Evolutionary conservation across 2,888 invertebrate genomes (phyloP), one percentile per base, ranked within the genome.

Genomic region (Ormyrus rosae): DNA sequence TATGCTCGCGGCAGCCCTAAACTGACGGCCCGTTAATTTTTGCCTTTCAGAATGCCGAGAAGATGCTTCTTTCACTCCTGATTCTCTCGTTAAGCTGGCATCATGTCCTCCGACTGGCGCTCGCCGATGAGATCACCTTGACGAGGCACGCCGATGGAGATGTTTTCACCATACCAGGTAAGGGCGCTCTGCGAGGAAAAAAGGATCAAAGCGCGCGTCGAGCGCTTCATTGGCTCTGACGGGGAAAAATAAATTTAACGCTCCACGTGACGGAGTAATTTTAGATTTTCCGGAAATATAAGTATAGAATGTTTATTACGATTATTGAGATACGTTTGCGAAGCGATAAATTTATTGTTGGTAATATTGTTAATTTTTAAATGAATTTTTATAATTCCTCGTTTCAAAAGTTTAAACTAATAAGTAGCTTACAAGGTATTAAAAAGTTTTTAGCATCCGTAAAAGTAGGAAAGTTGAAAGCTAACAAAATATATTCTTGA

Each of bases 61-160:
- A 90, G 85, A 90, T 90, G 90, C 87, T 86, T 86, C 87, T 88
- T 85, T 85, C 87, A 87, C 85, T 85, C 82, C 83, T 88, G 83
- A 85, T 88, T 83, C 83, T 90, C 81, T 84, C 85, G 81, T 71
- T 82, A 68, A 82, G 87, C 85, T 86, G 84, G 84, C 84, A 82
- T 81, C 85, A 87, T 83, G 82, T 89, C 74, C 74, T 87, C 19
- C 83, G 81, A 78, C 77, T 83, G 65, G 82, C 84, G 71, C 81
- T 80, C 76, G 85, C 85, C 64, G 84, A 87, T 61, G 89, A 90
- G 78, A 83, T 89, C 81, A 86, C 88, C 73, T 86, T 90, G 73
- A 89, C 87, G 71, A 85, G 90, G 78, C 88, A 89, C 80, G 84
- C 85, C 80, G 88, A 90, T 85, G 90, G 90, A 82, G 90, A 90